Base-by-base conservation (phyloP, 2,888 invertebrate species). In the Sepiola atlantica region DNA sequence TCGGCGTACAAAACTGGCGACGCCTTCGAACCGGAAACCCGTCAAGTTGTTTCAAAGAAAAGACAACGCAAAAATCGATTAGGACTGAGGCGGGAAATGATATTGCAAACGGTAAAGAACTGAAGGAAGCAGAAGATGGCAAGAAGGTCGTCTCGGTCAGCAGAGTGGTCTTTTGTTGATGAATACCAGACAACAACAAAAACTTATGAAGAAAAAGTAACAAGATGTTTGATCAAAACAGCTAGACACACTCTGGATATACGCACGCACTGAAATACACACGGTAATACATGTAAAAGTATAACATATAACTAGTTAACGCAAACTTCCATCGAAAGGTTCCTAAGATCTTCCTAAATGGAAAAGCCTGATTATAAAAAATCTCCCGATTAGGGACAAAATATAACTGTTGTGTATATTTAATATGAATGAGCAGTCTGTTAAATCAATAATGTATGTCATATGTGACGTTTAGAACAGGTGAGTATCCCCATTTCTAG, bases 1-100 rank as follows among this genome's bases (percentile, higher is more conserved):
- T 77, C 14, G n/a, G 16, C 16, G n/a, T n/a, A 32, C 77, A 77
- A 77, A 77, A 77, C n/a, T 32, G 77, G 77, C n/a, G 77, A 77
- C 77, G 77, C 77, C 77, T 77, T 77, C 77, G 77, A 77, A 77
- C 77, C n/a, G 77, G 77, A 77, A 77, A 32, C 77, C 77, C 32
- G n/a, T 77, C 77, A 77, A 77, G 77, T 32, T n/a, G 32, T n/a
- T 45, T 77, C 77, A 77, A 77, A 77, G 77, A 77, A 77, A 77
- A n/a, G 77, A 77, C 77, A n/a, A 32, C 77, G 77, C 16, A 77
- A 28, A 45, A 77, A 77, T 77, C 77, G 77, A 77, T 77, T 45
- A 77, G 14, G 77, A n/a, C n/a, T 77, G 16, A n/a, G 45, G 77
- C 32, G 77, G 16, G 77, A 77, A 77, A 77, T n/a, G 77, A 77